Conservation (phyloP, 1,140 invertebrate species). For the Ctenoplectra terminalis region DNA sequence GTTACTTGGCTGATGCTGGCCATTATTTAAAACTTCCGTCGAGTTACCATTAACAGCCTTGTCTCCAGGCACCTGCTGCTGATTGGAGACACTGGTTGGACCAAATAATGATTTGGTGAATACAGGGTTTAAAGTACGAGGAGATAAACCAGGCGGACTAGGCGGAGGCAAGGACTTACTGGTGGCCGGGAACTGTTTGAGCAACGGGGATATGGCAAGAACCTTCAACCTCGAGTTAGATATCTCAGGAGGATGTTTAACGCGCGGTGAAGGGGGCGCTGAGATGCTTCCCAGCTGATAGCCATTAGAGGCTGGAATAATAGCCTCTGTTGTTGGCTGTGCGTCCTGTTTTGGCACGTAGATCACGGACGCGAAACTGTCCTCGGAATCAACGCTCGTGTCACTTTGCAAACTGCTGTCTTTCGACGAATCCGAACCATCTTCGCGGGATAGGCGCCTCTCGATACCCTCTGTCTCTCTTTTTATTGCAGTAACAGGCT, state of each 20-base stretch:
- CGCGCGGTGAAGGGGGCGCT: slow-evolving; percentile 69
- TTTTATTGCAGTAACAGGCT: slow-evolving; percentile 74
- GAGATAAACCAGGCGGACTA: slow-evolving; percentile 76
- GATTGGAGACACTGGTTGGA: not conserved
- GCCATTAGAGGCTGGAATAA: slow-evolving; percentile 38
- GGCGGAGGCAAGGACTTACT: slow-evolving; percentile 77
- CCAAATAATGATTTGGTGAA: slow-evolving; percentile 60
- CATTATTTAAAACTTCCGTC: not conserved
- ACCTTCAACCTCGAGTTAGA: slow-evolving; percentile 75
- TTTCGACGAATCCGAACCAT: slow-evolving; percentile 95
- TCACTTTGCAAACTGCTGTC: slow-evolving; percentile 96
- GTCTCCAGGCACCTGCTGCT: not conserved
- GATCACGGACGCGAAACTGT: slow-evolving; percentile 95
- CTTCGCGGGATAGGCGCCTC: slow-evolving; percentile 89
- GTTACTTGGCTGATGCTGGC: not conserved
- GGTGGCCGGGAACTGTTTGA: slow-evolving; percentile 78
- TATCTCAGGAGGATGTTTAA: slow-evolving; percentile 78
- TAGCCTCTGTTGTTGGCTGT: slow-evolving; percentile 15
- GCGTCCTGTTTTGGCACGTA: slow-evolving; percentile 89
- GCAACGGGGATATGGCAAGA: slow-evolving; percentile 76
- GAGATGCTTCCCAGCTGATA: slow-evolving; percentile 72
- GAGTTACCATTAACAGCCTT: not conserved
- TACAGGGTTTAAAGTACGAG: slow-evolving; percentile 44
- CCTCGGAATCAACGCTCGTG: slow-evolving; percentile 95
- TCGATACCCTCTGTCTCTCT: slow-evolving; percentile 80